Conservation (phyloP, 2,888 invertebrate genomes). For the Drosophila lutescens region DNA sequence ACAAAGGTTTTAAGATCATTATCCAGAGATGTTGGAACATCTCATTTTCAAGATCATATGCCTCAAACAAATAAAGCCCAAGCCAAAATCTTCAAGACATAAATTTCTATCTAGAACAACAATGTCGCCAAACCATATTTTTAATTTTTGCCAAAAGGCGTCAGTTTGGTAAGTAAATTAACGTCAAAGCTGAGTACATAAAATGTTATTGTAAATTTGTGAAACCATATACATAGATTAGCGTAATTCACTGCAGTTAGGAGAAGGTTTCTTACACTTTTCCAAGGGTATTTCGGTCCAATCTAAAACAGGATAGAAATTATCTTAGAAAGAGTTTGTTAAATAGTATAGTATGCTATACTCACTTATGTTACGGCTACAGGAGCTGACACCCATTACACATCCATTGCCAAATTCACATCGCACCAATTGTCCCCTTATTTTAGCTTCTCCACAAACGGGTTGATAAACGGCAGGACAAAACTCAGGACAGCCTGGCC, state of each 20-base stretch:
- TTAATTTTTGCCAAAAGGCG: neutral
- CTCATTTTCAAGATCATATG: neutral
- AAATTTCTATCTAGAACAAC: neutral
- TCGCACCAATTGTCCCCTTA: neutral
- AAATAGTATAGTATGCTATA: neutral
- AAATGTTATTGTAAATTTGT: neutral
- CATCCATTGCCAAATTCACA: conserved; percentile 48
- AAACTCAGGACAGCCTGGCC: conserved; percentile 3
- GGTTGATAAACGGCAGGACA: conserved; percentile 33
- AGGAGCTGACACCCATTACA: conserved; percentile 14
- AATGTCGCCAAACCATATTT: neutral
- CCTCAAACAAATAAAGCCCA: neutral
- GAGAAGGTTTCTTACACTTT: neutral
- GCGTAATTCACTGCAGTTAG: neutral
- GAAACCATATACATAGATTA: neutral
- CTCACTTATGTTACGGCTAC: conserved; percentile 15
- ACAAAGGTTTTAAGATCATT: no score
- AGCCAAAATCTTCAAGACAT: neutral
- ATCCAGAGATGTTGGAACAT: no score
- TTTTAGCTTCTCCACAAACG: conserved; percentile 31
- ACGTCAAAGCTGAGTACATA: conserved; percentile 5
- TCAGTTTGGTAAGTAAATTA: conserved; percentile 6
- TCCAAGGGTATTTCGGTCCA: conserved; percentile 3
- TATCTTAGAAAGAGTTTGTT: no score
- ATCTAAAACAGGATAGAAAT: neutral